Conservation (phyloP, 64 coral and sea anemone species). For the Astreopora myriophthalma region DNA sequence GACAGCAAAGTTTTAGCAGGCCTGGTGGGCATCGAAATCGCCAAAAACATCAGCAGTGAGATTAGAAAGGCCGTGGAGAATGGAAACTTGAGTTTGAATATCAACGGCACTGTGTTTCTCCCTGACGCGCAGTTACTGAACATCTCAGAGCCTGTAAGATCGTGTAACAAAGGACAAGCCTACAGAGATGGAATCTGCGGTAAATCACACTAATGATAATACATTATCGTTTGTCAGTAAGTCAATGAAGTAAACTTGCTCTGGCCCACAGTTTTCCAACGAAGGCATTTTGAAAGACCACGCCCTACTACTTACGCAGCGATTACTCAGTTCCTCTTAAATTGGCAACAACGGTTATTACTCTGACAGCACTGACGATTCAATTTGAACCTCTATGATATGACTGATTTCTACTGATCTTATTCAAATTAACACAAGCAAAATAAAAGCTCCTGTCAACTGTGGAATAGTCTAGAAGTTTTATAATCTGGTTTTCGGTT, state of each 20-base stretch:
- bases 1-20: background rate
- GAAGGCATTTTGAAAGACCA: background rate
- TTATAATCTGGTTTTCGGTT: background rate
- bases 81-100: conserved; percentile 22
- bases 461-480: too few species aligned
- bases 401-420: too few species aligned
- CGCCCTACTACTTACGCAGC: background rate
- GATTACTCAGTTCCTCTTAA: background rate
- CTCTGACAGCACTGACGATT: background rate
- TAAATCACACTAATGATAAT: conserved; percentile 10
- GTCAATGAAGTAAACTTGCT: background rate
- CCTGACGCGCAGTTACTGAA: conserved; percentile 6
- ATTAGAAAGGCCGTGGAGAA: conserved; percentile 17
- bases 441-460: too few species aligned
- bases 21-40: background rate
- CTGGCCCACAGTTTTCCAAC: background rate
- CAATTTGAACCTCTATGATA: too few species aligned
- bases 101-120: conserved; percentile 12
- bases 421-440: too few species aligned
- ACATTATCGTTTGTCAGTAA: background rate
- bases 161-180: conserved; percentile 15
- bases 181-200: conserved; percentile 24
- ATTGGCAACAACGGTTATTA: background rate
- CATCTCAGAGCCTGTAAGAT: background rate
- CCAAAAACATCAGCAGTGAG: conserved; percentile 8